These are phyloP conservation scores for Etheostoma cragini DNA, from an alignment of 2,113 vertebrate species.

Conservation along the genomic window DNA sequence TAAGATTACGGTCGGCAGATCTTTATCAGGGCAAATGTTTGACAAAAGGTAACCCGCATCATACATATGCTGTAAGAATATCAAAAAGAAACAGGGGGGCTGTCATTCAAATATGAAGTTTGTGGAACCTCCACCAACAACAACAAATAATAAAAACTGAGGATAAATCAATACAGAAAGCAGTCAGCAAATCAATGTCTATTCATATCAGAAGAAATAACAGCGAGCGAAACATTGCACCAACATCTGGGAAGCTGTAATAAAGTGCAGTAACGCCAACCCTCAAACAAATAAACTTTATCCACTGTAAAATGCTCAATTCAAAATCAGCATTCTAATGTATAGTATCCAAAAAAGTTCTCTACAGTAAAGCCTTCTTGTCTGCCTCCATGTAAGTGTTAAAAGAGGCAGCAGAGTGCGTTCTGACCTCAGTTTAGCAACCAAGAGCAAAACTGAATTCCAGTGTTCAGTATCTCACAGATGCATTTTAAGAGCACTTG, in stretches of 20 bases:
- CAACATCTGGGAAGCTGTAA: neutral
- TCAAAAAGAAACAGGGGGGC: too few species aligned
- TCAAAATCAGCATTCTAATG: neutral
- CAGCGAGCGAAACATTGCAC: neutral
- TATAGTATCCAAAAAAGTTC: neutral
- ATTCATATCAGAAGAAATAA: neutral
- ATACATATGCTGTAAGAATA: too few species aligned
- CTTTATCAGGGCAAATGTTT: neutral
- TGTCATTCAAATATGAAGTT: neutral
- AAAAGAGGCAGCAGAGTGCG: neutral
- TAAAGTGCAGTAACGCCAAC: neutral
- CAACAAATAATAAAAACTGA: neutral
- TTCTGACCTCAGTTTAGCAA: slow-evolving; percentile 10
- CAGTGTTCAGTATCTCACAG: neutral
- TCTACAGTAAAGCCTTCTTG: neutral
- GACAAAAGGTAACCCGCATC: neutral
- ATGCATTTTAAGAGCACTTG: neutral
- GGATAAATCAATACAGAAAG: neutral
- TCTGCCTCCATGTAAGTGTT: neutral
- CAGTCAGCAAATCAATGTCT: neutral
- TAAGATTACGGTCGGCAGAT: neutral
- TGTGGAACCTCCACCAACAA: neutral
- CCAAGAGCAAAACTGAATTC: neutral
- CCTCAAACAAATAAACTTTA: neutral
- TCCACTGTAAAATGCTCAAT: neutral